Evolutionary conservation across 1,140 invertebrate genomes (phyloP).

Genomic region (Ceratosolen solmsi): DNA sequence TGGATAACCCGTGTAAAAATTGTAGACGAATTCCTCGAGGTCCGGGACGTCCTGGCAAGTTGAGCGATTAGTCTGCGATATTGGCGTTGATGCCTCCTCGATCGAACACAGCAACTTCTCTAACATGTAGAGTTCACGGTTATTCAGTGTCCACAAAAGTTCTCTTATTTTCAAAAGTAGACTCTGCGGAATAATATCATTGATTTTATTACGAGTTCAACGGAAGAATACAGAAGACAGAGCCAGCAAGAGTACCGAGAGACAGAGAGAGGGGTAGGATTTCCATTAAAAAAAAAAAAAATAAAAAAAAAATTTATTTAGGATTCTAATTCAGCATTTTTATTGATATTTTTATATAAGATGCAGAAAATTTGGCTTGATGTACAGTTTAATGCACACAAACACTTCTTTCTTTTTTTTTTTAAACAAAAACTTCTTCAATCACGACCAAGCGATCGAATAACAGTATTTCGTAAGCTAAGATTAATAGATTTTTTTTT

Average conservation of each 20-base stretch:
- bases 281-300: too few species aligned
- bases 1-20: constrained; percentile 81
- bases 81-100: constrained; percentile 80
- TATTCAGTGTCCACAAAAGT: constrained; percentile 89
- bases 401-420: too few species aligned
- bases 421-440: too few species aligned
- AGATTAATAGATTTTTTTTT: too few species aligned
- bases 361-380: too few species aligned
- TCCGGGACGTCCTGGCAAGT: constrained; percentile 74
- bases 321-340: too few species aligned
- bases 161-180: constrained; percentile 90
- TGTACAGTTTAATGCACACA: too few species aligned
- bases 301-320: too few species aligned
- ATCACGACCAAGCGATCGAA: too few species aligned
- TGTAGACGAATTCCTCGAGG: constrained; percentile 80
- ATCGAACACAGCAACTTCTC: constrained; percentile 93
- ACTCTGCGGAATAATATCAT: constrained; percentile 71
- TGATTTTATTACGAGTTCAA: neutral
- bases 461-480: too few species aligned
- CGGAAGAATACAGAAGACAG: neutral
- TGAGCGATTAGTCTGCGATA: constrained; percentile 62
- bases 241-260: too few species aligned
- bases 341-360: too few species aligned
- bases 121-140: constrained; percentile 85
- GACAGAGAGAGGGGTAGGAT: neutral